Evolutionary conservation across 2,888 invertebrate genomes (phyloP).

Genomic region (Eurytoma californica): DNA sequence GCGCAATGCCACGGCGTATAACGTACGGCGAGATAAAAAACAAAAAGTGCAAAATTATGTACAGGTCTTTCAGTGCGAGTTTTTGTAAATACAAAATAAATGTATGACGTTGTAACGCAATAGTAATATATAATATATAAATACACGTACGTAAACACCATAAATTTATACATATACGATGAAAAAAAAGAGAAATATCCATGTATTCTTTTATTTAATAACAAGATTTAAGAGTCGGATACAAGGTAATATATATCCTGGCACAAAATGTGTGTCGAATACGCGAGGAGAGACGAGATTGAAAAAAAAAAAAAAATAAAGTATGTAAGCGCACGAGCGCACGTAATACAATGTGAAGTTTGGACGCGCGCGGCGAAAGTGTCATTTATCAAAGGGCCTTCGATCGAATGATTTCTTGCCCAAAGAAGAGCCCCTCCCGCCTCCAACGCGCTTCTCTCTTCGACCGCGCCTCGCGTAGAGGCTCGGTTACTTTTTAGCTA

Average conservation of each 20-base stretch:
- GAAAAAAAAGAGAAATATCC: slow-evolving; percentile 26
- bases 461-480: slow-evolving; percentile 13
- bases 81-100: slow-evolving; percentile 58
- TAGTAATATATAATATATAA: slow-evolving; percentile 60
- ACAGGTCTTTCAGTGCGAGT: slow-evolving; percentile 58
- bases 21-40: neutral
- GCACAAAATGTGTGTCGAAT: neutral
- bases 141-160: slow-evolving; percentile 14
- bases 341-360: slow-evolving; percentile 10
- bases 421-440: slow-evolving; percentile 36
- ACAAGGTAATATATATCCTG: slow-evolving; percentile 18
- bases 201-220: slow-evolving; percentile 48
- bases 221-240: slow-evolving; percentile 45
- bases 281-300: no score
- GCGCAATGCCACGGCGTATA: slow-evolving; percentile 14
- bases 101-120: slow-evolving; percentile 52
- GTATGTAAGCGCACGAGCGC: slow-evolving; percentile 1
- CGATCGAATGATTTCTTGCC: slow-evolving; percentile 40
- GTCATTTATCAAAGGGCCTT: slow-evolving; percentile 40
- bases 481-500: neutral
- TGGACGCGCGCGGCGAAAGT: slow-evolving; percentile 26
- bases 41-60: slow-evolving; percentile 23
- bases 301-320: neutral
- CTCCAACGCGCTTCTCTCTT: neutral
- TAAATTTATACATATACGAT: slow-evolving; percentile 6